Conservation (phyloP, 2,888 invertebrate species). For the Saturnia japonica region DNA sequence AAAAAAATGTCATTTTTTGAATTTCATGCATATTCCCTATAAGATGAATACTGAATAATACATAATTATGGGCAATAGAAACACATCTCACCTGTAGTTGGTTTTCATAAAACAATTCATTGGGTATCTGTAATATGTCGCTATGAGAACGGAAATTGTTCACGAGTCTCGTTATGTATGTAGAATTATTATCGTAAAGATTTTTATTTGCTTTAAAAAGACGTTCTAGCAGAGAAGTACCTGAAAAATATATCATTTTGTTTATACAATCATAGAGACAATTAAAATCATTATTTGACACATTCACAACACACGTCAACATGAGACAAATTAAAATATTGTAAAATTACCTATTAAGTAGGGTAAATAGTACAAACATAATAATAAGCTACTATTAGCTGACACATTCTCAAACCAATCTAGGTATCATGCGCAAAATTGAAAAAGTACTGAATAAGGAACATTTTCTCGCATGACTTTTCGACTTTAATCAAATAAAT, state of each 20-base stretch:
- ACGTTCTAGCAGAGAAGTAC: slow-evolving; percentile 86
- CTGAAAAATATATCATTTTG: slow-evolving; percentile 47
- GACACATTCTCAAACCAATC: too few relatives aligned
- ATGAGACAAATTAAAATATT: neutral
- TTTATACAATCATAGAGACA: neutral
- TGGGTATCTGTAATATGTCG: slow-evolving; percentile 85
- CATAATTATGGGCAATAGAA: too few relatives aligned
- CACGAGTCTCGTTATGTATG: slow-evolving; percentile 88
- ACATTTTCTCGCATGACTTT: too few relatives aligned
- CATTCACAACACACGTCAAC: neutral
- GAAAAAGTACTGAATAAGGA: too few relatives aligned
- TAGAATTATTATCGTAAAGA: slow-evolving; percentile 76
- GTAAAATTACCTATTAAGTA: neutral
- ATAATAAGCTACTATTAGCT: too few relatives aligned
- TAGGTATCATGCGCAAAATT: too few relatives aligned
- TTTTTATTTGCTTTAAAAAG: slow-evolving; percentile 74
- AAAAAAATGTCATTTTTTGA: too few relatives aligned
- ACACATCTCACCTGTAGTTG: slow-evolving; percentile 73
- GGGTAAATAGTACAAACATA: too few relatives aligned
- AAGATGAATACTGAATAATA: too few relatives aligned
- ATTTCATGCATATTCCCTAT: too few relatives aligned
- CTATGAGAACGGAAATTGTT: slow-evolving; percentile 90
- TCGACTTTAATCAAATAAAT: too few relatives aligned
- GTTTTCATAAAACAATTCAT: slow-evolving; percentile 86
- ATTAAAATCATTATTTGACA: neutral